Evolutionary conservation across 2,797 vertebrate genomes (phyloP).

Genomic region (Gallirallus australis): DNA sequence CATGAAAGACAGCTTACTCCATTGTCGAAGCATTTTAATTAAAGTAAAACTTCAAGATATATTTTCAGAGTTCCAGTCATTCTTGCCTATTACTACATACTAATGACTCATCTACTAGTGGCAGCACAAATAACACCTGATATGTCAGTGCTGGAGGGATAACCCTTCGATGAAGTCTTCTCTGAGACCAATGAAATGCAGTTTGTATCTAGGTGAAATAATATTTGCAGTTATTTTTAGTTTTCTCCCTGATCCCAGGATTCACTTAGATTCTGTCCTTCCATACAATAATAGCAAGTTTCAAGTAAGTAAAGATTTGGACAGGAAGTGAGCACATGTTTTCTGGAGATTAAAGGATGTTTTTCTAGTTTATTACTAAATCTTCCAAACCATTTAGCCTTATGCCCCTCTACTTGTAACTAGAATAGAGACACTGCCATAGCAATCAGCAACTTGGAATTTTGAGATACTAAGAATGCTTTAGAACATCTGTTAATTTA

Average conservation of each 20-base stretch:
- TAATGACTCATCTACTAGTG: neutral
- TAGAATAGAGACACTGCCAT: neutral
- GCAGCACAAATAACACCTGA: neutral
- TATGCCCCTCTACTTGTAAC: neutral
- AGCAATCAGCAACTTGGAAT: neutral
- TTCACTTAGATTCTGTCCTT: neutral
- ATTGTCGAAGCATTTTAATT: neutral
- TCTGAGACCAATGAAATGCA: neutral
- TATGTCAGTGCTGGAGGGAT: neutral
- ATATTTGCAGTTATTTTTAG: neutral
- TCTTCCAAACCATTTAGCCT: neutral
- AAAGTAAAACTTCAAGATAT: neutral
- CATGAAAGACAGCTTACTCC: neutral
- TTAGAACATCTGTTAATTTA: neutral
- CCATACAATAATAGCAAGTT: neutral
- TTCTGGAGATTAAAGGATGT: neutral
- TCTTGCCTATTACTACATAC: neutral
- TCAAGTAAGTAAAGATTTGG: neutral
- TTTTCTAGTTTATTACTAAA: neutral
- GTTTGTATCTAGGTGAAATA: neutral
- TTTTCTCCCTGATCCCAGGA: neutral
- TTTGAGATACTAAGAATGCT: neutral
- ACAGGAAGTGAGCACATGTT: neutral
- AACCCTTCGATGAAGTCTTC: neutral
- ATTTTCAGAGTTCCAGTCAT: neutral